These are phyloP conservation scores for Python bivittatus DNA, from an alignment of 2,113 vertebrate genomes.

Conservation along the genomic window DNA sequence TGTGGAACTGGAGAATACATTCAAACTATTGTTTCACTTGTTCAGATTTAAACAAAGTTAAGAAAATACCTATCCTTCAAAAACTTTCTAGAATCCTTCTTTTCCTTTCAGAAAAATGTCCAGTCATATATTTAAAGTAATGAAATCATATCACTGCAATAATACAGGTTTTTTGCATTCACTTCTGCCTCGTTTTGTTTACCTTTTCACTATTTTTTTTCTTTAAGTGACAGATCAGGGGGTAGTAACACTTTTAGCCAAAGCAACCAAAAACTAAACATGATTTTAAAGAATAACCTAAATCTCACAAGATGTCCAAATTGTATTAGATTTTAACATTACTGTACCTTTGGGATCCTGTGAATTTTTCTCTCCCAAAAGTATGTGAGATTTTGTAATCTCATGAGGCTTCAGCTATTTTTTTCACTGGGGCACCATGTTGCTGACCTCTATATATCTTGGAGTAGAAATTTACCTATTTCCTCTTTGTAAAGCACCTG, in stretches of 20 bases:
- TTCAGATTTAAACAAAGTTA: not conserved
- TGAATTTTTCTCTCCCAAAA: not conserved
- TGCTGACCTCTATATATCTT: not conserved
- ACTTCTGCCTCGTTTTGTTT: not conserved
- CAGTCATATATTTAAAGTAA: not conserved
- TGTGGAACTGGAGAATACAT: not conserved
- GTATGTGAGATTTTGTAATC: not conserved
- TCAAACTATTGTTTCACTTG: not conserved
- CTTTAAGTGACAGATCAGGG: not conserved
- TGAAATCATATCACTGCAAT: not conserved
- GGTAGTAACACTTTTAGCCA: not conserved
- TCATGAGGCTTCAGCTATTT: not conserved
- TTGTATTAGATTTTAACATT: not conserved
- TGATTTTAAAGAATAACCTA: not conserved
- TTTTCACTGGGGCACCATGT: not conserved
- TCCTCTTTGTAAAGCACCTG: not conserved
- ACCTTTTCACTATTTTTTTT: not conserved
- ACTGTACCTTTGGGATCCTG: not conserved
- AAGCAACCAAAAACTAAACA: not conserved
- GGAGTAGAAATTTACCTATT: not conserved
- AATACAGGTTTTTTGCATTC: not conserved
- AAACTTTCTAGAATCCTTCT: not conserved
- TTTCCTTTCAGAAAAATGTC: not conserved
- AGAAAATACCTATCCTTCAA: not conserved
- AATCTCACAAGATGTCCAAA: not conserved